Evolutionary conservation across 2,113 vertebrate species (phyloP), one percentile per base, ranked within the genome.

Genomic region (Oryzias curvinotus): DNA sequence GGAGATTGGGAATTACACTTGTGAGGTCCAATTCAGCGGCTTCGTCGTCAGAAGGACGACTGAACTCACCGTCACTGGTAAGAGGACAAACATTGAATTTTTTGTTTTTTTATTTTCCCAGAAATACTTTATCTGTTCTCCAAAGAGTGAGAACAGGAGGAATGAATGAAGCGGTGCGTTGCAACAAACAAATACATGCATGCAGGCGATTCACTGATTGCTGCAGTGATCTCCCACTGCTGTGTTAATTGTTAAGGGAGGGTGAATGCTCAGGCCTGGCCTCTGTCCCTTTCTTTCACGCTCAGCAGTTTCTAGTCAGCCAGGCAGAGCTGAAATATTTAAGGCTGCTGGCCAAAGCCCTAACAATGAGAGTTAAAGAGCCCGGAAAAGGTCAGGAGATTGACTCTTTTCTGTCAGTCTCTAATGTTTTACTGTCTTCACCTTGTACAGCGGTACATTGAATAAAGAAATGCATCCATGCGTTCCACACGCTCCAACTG

Each of bases 1-100:
- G 72, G 96, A 98, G 87, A 96, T 96, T 88, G 96, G 96, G 83
- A 98, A 98, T 92, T 98, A 98, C 57, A 98, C 96, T 47, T 98
- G 96, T 70, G 95, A 97, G 87, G 87, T 98, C 86, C 95, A 95
- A 81, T 96, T 96, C 45, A 94, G 93, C 75, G 92, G 93, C 73
- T 98, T 98, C 80, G 81, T 95, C 70, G 95, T 98, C 55, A 93
- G 95, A 87, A 94, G 96, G 87, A 98, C 96, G 0, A 97, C 95
- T 1, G 93, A 96, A 77, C 90, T 97, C 86, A 93, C 93, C 23
- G 95, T 98, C 54, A 98, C 96, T 84, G 96, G 96, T 98, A 93
- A 92, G 82, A 57, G 13, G 5, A 19, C 23, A 14, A 36, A 36
- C 36, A 36, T 36, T 10, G 21, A 3, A 3, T 36, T 12, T 36